Evolutionary conservation across 2,888 invertebrate genomes (phyloP).

Genomic region (Drosophila flavopinicola): DNA sequence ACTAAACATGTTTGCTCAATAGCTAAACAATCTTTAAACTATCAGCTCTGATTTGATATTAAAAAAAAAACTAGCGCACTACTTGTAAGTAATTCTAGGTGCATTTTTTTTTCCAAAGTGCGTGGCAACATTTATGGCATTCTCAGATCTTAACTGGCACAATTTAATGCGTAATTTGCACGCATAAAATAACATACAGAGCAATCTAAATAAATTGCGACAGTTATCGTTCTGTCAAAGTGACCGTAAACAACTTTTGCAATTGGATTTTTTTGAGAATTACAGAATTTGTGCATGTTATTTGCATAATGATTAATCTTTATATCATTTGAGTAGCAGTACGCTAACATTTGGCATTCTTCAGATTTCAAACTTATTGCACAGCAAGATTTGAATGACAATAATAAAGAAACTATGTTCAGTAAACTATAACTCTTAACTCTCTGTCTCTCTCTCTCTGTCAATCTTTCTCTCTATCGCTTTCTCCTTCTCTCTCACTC

Average conservation of each 20-base stretch:
- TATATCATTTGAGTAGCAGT: not conserved
- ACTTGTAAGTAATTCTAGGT: constrained; percentile 15
- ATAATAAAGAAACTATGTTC: no score
- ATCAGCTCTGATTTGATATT: constrained; percentile 30
- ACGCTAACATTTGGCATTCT: not conserved
- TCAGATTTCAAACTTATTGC: not conserved
- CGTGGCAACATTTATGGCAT: constrained; percentile 57
- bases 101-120: constrained; percentile 21
- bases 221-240: constrained; percentile 37
- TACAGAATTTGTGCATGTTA: constrained; percentile 21
- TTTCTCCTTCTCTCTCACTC: no score
- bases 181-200: constrained; percentile 47
- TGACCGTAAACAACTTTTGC: constrained; percentile 37
- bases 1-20: constrained; percentile 41
- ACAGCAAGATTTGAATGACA: no score
- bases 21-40: constrained; percentile 40
- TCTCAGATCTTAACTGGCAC: constrained; percentile 53
- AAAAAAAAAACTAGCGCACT: constrained; percentile 42
- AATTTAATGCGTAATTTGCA: constrained; percentile 64
- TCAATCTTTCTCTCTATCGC: no score
- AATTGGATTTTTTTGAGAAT: constrained; percentile 25
- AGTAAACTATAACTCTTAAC: no score
- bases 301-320: constrained; percentile 15
- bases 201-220: constrained; percentile 58
- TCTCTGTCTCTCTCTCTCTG: no score